A percentile compares a stretch with the other conserved stretches of the same genome.
Evolutionary conservation across 2,797 vertebrate species (phyloP).

Genomic region (Silurus lanzhouensis): DNA sequence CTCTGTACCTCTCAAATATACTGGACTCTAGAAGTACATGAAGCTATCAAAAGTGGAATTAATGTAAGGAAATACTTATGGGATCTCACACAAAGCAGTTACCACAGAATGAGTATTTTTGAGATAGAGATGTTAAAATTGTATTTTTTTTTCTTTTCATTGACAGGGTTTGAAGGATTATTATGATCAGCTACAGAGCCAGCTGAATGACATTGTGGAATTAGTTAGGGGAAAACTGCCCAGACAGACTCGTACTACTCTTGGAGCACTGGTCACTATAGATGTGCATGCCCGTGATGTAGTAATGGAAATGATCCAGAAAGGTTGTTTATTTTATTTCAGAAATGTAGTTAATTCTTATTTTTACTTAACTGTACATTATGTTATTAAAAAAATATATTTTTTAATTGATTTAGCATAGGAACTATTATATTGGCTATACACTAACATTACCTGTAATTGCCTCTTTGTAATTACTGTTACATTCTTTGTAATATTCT

Average conservation of each 20-base stretch:
- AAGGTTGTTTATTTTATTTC: conserved; percentile 65
- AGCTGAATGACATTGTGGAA: conserved; percentile 90
- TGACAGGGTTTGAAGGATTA: conserved; percentile 85
- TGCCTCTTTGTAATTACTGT: neutral
- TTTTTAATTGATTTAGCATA: neutral
- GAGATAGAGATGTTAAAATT: neutral
- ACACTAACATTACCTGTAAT: neutral
- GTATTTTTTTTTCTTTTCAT: conserved; percentile 31
- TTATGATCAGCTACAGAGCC: conserved; percentile 81
- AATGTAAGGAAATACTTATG: conserved; percentile 71
- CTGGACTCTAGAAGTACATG: conserved; percentile 92
- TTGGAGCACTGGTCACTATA: conserved; percentile 93
- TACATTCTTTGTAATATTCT: neutral
- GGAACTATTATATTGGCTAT: neutral
- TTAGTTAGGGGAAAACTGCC: conserved; percentile 91
- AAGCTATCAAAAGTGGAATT: conserved; percentile 78
- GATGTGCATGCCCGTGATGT: conserved; percentile 97
- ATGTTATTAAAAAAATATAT: neutral
- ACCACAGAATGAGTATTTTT: neutral
- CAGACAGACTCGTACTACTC: conserved; percentile 90
- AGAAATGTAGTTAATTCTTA: neutral
- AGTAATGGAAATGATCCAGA: conserved; percentile 88
- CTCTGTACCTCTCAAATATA: conserved; percentile 95
- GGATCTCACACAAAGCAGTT: neutral
- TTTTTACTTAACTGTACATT: neutral